Evolutionary conservation across 2,888 invertebrate species (phyloP).

Genomic region (Altica lythri): DNA sequence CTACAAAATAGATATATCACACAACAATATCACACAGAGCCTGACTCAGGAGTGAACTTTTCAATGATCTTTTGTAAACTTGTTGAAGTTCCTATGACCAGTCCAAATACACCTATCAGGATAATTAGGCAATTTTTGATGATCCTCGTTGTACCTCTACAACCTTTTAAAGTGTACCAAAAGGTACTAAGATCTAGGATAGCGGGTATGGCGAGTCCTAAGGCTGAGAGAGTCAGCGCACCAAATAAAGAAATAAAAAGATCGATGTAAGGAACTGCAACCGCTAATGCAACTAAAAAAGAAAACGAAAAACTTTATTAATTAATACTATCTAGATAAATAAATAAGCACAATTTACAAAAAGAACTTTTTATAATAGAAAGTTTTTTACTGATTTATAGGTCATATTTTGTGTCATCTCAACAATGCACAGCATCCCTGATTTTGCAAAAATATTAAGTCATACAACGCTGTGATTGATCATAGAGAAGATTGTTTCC

Average conservation of each 20-base stretch:
- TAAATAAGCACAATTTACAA: too few species aligned
- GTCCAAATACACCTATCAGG: conserved; percentile 65
- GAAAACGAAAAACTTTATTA: too few species aligned
- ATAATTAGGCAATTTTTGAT: conserved; percentile 64
- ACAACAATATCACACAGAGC: not conserved
- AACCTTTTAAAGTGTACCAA: conserved; percentile 66
- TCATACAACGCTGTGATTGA: too few species aligned
- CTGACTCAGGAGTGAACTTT: conserved; percentile 48
- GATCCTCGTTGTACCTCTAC: conserved; percentile 56
- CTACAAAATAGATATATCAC: too few species aligned
- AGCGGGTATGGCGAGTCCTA: conserved; percentile 90
- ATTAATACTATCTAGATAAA: too few species aligned
- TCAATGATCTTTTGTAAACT: conserved; percentile 65
- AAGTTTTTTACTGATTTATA: too few species aligned
- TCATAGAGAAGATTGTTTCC: too few species aligned
- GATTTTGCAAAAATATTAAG: too few species aligned
- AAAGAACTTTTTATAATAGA: too few species aligned
- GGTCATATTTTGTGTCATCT: too few species aligned
- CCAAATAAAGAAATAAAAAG: conserved; percentile 82
- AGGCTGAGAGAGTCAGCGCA: conserved; percentile 85
- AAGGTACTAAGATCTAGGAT: conserved; percentile 82
- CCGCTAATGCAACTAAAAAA: conserved; percentile 78
- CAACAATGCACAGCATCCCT: too few species aligned
- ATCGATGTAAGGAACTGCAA: conserved; percentile 82
- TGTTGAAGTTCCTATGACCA: conserved; percentile 70